Percentiles rank a stretch among this genome's conserved stretches.
phyloP scores from a whole-genome alignment of 2,888 invertebrate genomes.

The Diaphora mendica region DNA sequence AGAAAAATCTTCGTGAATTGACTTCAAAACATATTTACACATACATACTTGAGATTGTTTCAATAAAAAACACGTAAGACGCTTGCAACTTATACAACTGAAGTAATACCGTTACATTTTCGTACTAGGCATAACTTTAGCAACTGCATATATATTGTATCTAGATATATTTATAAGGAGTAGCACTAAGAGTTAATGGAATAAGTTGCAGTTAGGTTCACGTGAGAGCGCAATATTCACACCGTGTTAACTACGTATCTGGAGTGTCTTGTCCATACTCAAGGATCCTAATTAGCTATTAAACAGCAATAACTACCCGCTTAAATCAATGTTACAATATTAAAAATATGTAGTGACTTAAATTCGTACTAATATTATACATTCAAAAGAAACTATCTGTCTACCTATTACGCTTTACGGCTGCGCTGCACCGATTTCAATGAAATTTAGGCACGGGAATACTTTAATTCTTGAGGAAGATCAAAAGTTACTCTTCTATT shows the following conservation, averaged over 20 bases:
- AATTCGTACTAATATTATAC: not conserved
- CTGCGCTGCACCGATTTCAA: too few species aligned
- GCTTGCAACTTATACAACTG: not conserved
- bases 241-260: not conserved
- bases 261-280: not conserved
- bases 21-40: too few species aligned
- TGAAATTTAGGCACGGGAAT: too few species aligned
- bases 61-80: not conserved
- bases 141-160: not conserved
- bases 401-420: too few species aligned
- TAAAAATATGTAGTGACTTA: not conserved
- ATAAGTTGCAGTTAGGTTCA: constrained; percentile 40
- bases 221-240: constrained; percentile 9
- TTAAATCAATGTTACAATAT: not conserved
- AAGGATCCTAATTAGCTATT: not conserved
- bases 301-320: not conserved
- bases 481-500: too few species aligned
- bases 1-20: not conserved
- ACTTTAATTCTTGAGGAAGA: too few species aligned
- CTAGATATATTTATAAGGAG: constrained; percentile 1
- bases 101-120: not conserved
- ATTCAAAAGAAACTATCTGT: too few species aligned
- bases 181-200: constrained; percentile 39
- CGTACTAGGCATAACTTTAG: not conserved
- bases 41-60: not conserved